Evolutionary conservation across 2,113 vertebrate genomes (phyloP), one percentile per base, ranked within the genome.

Genomic region (Hassar affinis): DNA sequence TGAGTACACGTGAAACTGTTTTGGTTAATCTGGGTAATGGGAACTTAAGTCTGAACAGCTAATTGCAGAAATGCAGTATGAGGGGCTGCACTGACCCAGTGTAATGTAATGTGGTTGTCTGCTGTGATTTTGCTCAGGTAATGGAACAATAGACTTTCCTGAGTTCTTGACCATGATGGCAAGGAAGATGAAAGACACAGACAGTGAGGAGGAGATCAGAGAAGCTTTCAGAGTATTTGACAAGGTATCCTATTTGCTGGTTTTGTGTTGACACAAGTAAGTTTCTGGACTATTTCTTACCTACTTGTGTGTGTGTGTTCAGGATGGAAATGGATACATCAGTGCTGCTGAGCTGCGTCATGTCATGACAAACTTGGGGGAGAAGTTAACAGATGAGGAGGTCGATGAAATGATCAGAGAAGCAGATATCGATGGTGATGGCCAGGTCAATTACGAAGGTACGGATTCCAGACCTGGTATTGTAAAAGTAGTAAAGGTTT

Each of bases 391-490:
- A 91, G 96, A 96, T 88, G 96, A 97, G 92, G 95, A 97, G 90
- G 96, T 96, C 85, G 96, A 96, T 89, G 96, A 97, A 89, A 97
- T 97, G 96, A 97, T 97, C 93, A 96, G 96, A 93, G 96, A 97
- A 96, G 96, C 96, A 94, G 96, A 97, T 91, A 96, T 97, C 89
- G 96, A 97, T 91, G 96, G 96, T 82, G 96, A 97, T 86, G 96
- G 96, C 90, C 96, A 97, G 94, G 96, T 97, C 94, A 97, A 96
- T 95, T 97, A 97, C 90, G 96, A 97, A 96, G 96, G 96, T 96
- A 92, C 61, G 75, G 1, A 15, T 27, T 11, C 27, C 3, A 27
- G 69, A 10, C 57, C 51, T 25, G 6, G 14, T 47, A 45, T 71
- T 71, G 42, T 15, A 78, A 82, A n/a, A 15, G 68, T 33, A 25